Conservation (phyloP, 2,113 vertebrate species). For the Progne subis region DNA sequence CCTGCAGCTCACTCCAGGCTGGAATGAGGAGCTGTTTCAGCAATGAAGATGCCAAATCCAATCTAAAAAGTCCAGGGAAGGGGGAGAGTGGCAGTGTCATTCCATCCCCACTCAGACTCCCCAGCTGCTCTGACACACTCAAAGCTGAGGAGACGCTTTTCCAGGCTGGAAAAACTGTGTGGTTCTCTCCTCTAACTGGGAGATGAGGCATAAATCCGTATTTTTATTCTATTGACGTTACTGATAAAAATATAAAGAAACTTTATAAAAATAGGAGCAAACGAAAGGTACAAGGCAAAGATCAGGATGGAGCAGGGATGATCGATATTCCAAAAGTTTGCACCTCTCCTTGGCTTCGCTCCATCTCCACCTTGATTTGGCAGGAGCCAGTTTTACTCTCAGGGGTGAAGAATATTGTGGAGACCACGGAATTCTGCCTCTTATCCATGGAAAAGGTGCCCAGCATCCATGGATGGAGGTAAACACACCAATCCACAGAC, state of each 20-base stretch:
- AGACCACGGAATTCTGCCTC: background rate
- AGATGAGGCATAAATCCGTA: background rate
- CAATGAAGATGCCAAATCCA: background rate
- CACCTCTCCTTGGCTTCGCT: background rate
- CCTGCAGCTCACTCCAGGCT: background rate
- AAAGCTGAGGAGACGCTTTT: background rate
- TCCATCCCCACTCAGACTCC: background rate
- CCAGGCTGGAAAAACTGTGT: background rate
- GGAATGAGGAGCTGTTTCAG: background rate
- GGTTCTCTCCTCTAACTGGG: background rate
- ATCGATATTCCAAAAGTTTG: accelerated
- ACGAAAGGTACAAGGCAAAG: background rate
- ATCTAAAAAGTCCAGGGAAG: background rate
- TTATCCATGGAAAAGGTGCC: background rate
- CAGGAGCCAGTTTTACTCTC: background rate
- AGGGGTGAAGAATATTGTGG: accelerated
- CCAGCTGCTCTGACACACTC: background rate
- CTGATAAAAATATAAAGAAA: background rate
- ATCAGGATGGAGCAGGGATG: accelerated
- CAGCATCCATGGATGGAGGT: accelerated
- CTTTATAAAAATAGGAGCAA: background rate
- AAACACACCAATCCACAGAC: accelerated
- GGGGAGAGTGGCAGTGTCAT: background rate
- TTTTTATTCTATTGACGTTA: background rate
- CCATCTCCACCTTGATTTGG: background rate